Conservation (phyloP, 2,888 invertebrate species). For the Limnephilus marmoratus region DNA sequence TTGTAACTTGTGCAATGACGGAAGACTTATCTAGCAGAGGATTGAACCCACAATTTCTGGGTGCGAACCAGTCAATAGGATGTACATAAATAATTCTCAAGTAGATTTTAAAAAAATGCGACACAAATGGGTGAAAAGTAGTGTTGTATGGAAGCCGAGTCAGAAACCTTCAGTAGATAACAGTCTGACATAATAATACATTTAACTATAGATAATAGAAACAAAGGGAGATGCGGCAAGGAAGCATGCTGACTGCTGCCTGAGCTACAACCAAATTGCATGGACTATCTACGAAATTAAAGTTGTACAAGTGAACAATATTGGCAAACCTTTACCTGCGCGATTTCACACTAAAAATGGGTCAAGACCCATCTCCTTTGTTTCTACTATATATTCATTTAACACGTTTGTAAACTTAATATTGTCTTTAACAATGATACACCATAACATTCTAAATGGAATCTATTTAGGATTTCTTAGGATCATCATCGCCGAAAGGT, state of each 20-base stretch:
- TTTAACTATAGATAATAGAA: too few species aligned
- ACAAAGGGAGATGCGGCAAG: too few species aligned
- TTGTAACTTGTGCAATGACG: neutral
- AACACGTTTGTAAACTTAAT: constrained; percentile 13
- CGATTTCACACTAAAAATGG: too few species aligned
- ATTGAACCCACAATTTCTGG: neutral
- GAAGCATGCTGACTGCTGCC: too few species aligned
- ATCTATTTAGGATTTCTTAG: constrained; percentile 39
- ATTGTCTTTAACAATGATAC: constrained; percentile 26
- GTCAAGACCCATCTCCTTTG: too few species aligned
- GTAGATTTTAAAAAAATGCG: neutral
- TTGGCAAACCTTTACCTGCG: too few species aligned
- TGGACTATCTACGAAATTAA: too few species aligned
- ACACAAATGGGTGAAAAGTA: neutral
- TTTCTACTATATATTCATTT: neutral
- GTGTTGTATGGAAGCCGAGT: neutral
- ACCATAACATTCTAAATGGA: neutral
- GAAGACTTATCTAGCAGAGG: neutral
- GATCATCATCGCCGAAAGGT: constrained; percentile 42
- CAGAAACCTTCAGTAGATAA: neutral
- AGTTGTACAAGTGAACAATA: too few species aligned
- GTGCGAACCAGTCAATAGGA: neutral
- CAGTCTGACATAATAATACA: neutral
- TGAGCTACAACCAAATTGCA: too few species aligned
- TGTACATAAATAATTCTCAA: neutral